Evolutionary conservation across 1,140 invertebrate species (phyloP).

Genomic region (Lasaia peninsularis): DNA sequence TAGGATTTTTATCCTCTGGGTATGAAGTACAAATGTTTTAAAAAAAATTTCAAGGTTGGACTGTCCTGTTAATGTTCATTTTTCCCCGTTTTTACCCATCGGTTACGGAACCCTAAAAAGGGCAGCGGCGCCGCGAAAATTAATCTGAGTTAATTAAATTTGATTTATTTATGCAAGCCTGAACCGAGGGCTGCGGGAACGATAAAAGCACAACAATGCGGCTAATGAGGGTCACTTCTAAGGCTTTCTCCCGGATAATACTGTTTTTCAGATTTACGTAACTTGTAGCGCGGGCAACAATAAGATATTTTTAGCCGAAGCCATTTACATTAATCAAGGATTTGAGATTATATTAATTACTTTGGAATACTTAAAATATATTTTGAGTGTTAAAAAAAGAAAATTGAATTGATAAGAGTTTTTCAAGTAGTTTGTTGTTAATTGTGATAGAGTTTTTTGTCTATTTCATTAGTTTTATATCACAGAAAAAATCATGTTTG

Average conservation of each 20-base stretch:
- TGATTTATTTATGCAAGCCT: conserved; percentile 67
- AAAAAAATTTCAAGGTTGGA: too few relatives aligned
- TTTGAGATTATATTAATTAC: conserved; percentile 6
- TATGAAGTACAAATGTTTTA: too few relatives aligned
- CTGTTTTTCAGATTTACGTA: conserved; percentile 53
- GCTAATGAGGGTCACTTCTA: conserved; percentile 66
- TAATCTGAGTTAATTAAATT: conserved; percentile 72
- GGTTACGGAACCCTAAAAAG: too few relatives aligned
- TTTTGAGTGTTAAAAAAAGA: too few relatives aligned
- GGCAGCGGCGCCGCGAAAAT: conserved; percentile 64
- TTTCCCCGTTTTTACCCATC: too few relatives aligned
- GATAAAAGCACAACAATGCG: conserved; percentile 65
- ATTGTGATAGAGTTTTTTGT: too few relatives aligned
- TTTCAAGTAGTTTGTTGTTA: neutral
- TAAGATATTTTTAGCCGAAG: conserved; percentile 7
- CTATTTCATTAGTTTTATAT: too few relatives aligned
- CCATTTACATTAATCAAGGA: conserved; percentile 6
- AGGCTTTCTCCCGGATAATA: conserved; percentile 59
- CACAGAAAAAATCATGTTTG: too few relatives aligned
- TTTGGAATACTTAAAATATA: neutral
- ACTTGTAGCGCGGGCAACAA: conserved; percentile 25
- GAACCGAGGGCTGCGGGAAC: conserved; percentile 41
- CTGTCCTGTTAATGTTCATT: too few relatives aligned
- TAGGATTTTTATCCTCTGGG: too few relatives aligned
- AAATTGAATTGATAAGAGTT: too few relatives aligned